phyloP scores from a whole-genome alignment of 2,797 vertebrate genomes.

The Tragelaphus oryx region DNA sequence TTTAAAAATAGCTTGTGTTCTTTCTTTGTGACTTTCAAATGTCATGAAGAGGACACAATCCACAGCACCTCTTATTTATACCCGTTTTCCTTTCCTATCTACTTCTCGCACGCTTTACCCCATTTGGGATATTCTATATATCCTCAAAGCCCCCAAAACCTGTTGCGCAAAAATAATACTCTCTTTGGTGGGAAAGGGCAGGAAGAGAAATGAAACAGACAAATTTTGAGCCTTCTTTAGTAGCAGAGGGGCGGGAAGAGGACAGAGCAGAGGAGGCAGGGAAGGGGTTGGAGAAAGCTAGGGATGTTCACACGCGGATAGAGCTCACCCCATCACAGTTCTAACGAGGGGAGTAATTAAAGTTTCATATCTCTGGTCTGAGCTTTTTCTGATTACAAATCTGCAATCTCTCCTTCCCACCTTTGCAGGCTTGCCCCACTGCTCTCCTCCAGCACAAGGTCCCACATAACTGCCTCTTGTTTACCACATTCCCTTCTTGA shows the following conservation, averaged over 20 bases:
- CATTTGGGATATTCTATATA: background rate
- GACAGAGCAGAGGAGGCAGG: background rate
- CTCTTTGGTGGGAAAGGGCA: background rate
- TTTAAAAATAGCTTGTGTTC: background rate
- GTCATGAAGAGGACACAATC: background rate
- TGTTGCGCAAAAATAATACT: background rate
- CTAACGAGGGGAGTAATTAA: constrained; percentile 16
- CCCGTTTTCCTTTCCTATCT: background rate
- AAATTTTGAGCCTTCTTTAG: background rate
- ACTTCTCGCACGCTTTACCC: background rate
- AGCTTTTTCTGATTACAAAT: constrained; percentile 4
- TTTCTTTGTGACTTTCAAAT: background rate
- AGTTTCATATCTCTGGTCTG: background rate
- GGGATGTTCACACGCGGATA: background rate
- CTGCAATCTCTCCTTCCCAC: background rate
- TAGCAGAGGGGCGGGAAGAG: background rate
- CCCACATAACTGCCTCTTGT: background rate
- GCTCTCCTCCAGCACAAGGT: background rate
- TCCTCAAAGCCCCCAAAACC: background rate
- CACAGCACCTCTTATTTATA: background rate
- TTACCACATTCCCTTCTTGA: background rate
- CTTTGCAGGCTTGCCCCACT: background rate
- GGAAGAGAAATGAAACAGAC: background rate
- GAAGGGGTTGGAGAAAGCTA: background rate
- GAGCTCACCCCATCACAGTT: background rate